A percentile compares a stretch with the other conserved stretches of the same genome.
phyloP scores from a whole-genome alignment of 2,888 invertebrate species.

The Polia nebulosa region DNA sequence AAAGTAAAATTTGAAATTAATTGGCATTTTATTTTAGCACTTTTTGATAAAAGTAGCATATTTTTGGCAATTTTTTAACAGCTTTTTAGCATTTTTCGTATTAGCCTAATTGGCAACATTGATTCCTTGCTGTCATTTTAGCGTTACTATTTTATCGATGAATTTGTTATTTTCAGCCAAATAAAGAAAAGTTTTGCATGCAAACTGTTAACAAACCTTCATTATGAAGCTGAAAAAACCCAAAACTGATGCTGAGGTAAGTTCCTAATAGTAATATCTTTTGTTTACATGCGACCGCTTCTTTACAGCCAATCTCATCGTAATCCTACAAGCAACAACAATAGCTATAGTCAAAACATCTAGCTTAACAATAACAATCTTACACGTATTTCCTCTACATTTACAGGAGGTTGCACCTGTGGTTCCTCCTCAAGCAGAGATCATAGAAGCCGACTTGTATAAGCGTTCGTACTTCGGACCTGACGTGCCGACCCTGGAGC shows the following conservation, averaged over 20 bases:
- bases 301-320: not conserved
- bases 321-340: not conserved
- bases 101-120: too few relatives aligned
- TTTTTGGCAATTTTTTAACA: too few relatives aligned
- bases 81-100: too few relatives aligned
- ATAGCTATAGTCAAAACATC: too few relatives aligned
- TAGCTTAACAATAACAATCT: too few relatives aligned
- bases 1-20: too few relatives aligned
- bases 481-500: slow-evolving; percentile 90
- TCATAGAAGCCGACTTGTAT: slow-evolving; percentile 87
- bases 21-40: too few relatives aligned
- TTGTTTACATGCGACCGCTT: slow-evolving; percentile 46
- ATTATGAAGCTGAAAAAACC: slow-evolving; percentile 84
- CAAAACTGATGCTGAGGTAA: slow-evolving; percentile 81
- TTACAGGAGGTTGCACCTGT: slow-evolving; percentile 72
- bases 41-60: too few relatives aligned
- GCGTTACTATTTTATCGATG: not conserved
- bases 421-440: slow-evolving; percentile 83
- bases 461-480: slow-evolving; percentile 88
- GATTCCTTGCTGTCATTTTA: not conserved
- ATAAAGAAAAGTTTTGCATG: slow-evolving; percentile 27
- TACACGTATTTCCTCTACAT: not conserved
- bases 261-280: slow-evolving; percentile 4
- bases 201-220: not conserved
- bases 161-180: slow-evolving; percentile 27